Base-by-base conservation (phyloP, 1,140 invertebrate genomes). In the Pogonus chalceus region DNA sequence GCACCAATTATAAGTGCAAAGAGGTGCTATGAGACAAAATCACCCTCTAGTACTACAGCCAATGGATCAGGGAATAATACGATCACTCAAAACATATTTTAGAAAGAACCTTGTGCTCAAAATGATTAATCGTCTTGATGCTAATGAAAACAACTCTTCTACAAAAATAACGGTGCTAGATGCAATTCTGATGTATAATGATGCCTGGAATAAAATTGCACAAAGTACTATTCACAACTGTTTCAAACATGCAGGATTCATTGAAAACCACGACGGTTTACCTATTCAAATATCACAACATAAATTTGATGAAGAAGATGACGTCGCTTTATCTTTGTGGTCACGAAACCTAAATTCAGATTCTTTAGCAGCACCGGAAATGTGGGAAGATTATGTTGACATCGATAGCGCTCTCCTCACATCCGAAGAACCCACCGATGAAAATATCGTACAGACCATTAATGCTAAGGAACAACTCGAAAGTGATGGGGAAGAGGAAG, bases 171-270 rank as follows among this genome's bases (percentile, higher is more conserved):
- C 61, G 51, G 50, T 64, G 53, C 56, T 62, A 47, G 62, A 62
- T 59, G 58, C 60, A 35, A 60, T 64, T 56, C 54, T 61, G 56
- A 62, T 62, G 59, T 56, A 60, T 57, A 52, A 58, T 55, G 62
- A 63, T 59, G 62, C 60, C 50, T 63, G 62, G 61, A 62, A 49
- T 47, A 49, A 62, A 54, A 54, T 62, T 23, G 49, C 35, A 49
- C 47, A 49, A 55, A 55, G 47, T 55, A 62, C 61, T 20, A 60
- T 59, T 58, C 50, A 53, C 52, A 62, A 60, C 58, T 57, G 58
- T 60, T 60, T 49, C 53, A 62, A 58, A 62, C 60, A 60, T 48
- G 59, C 49, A 51, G 54, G 53, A 53, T 59, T 61, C 57, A 53
- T 56, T 56, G 46, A 52, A 59, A 55, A 52, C 56, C 35, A 55